A percentile compares a stretch with the other conserved stretches of the same genome.
phyloP scores from a whole-genome alignment of 2,797 vertebrate species.

The Lepidocolaptes lacrymiger region DNA sequence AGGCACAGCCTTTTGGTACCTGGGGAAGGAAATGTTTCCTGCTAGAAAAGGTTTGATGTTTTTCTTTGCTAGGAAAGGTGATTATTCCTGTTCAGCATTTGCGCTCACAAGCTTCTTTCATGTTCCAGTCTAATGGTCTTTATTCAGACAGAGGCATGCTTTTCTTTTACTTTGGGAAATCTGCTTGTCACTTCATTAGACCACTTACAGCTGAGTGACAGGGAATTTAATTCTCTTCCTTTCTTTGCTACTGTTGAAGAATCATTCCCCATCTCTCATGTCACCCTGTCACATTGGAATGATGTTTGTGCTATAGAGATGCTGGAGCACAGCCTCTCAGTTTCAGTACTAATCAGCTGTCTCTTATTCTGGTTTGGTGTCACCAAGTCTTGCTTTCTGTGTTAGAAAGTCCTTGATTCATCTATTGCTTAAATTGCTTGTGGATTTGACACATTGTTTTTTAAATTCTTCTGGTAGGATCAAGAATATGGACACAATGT shows the following conservation, averaged over 20 bases:
- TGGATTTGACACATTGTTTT: not conserved
- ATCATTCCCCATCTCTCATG: not conserved
- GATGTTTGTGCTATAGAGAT: not conserved
- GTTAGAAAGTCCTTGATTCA: not conserved
- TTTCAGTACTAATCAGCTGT: not conserved
- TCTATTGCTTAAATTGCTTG: not conserved
- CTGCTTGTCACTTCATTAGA: constrained; percentile 12
- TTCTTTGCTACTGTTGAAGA: not conserved
- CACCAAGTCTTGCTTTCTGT: not conserved
- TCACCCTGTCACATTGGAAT: not conserved
- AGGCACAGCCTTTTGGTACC: not conserved
- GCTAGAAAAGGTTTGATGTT: not conserved
- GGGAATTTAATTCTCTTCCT: constrained; percentile 12
- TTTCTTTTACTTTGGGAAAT: constrained; percentile 7
- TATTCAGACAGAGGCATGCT: not conserved
- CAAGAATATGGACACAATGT: not conserved
- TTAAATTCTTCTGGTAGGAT: not conserved
- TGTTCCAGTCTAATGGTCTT: not conserved
- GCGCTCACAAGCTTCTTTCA: not conserved
- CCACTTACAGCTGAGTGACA: not conserved
- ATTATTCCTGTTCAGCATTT: not conserved
- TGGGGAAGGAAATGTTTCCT: fast-evolving
- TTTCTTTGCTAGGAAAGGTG: not conserved
- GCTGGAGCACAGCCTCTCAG: not conserved
- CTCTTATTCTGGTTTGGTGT: not conserved